Evolutionary conservation across 2,113 vertebrate species (phyloP), one percentile per base, ranked within the genome.

Genomic region (Corapipo altera): DNA sequence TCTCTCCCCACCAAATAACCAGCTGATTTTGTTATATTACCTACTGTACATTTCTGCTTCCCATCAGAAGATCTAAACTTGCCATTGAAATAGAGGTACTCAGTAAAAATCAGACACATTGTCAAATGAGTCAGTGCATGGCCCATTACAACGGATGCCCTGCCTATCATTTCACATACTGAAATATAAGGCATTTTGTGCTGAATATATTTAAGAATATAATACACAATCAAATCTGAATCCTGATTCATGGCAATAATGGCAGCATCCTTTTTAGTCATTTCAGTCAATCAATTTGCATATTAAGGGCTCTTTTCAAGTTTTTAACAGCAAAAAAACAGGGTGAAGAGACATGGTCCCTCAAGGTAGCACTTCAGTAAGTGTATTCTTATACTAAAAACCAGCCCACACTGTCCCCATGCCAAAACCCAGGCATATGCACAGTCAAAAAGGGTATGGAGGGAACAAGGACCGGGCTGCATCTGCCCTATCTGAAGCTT

Each of bases 171-270:
- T 91, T 91, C 64, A 65, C 73, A 80, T 37, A 37, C 62, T 76
- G 69, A 75, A 76, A 84, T 9, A 18, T 26, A 57, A 93, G 49
- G 57, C 73, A 88, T 85, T 87, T 84, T 32, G 44, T 49, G 48
- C 76, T 80, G 95, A 95, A 89, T 92, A n/a, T 33, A 87, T 90
- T 91, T 93, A 58, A 94, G 75, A 92, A 76, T 48, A 96, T 82
- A 97, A 97, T 95, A 61, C 82, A 91, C 85, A 96, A 97, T 97
- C 97, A 97, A 85, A 88, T 73, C 75, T 43, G 44, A 93, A 39
- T 85, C 61, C 72, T 59, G 61, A 93, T 91, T 88, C 84, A 44
- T 12, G 10, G 65, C 12, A 24, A 84, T 93, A 95, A 89, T 18
- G 21, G 33, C 22, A 93, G 65, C 74, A 73, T 62, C 39, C 73